phyloP scores from a whole-genome alignment of 2,888 invertebrate species.

The Elaeidobius kamerunicus region DNA sequence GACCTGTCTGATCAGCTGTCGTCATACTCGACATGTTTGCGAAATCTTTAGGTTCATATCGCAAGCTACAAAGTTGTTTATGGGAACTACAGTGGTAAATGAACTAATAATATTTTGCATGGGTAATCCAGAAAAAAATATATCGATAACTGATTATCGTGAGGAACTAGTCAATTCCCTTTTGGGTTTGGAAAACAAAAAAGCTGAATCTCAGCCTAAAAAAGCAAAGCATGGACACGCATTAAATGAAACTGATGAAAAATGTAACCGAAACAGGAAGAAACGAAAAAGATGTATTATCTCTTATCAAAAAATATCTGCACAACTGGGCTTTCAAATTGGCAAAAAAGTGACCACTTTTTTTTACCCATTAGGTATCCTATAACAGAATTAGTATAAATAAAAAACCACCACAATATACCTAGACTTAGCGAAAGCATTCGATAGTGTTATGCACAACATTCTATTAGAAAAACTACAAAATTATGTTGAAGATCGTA shows the following conservation, averaged over 20 bases:
- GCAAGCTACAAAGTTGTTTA: conserved; percentile 35
- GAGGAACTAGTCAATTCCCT: conserved; percentile 12
- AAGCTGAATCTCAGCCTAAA: neutral
- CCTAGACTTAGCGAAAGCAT: no score
- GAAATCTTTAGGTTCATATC: conserved; percentile 35
- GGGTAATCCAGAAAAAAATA: conserved; percentile 29
- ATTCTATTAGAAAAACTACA: no score
- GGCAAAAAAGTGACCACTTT: conserved; percentile 14
- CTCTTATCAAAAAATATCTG: conserved; percentile 16
- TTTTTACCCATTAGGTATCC: no score
- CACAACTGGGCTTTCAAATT: conserved; percentile 1
- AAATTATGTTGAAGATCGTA: no score
- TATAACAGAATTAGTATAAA: no score
- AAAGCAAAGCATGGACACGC: neutral
- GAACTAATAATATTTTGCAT: conserved; percentile 30
- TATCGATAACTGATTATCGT: conserved; percentile 14
- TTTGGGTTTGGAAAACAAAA: neutral
- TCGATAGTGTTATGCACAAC: no score
- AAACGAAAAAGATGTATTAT: conserved; percentile 15
- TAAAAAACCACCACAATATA: no score
- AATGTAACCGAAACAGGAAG: conserved; percentile 17
- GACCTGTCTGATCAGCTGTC: conserved; percentile 39
- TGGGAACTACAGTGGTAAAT: conserved; percentile 33
- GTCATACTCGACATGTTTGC: conserved; percentile 32
- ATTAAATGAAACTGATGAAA: no score